These are phyloP conservation scores for Patagioenas fasciata DNA, from an alignment of 2,113 vertebrate species.

Conservation along the genomic window DNA sequence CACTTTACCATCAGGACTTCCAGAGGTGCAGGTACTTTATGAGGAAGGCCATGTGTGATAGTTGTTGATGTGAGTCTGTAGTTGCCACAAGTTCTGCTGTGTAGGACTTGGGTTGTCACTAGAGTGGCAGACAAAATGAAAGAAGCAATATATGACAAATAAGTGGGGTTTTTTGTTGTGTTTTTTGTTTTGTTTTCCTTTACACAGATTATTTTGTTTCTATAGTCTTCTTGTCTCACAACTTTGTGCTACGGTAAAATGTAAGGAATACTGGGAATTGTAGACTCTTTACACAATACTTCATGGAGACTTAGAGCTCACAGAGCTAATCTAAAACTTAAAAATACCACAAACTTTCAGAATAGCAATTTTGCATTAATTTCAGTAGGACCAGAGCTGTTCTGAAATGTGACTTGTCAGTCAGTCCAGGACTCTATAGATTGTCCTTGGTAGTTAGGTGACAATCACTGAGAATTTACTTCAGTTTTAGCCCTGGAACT, in stretches of 20 bases:
- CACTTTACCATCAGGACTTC: neutral
- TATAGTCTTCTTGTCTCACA: neutral
- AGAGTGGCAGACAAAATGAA: neutral
- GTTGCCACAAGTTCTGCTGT: neutral
- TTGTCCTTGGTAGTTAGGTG: neutral
- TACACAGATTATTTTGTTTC: neutral
- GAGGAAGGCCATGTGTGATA: fast-evolving
- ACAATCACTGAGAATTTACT: neutral
- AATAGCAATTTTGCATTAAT: neutral
- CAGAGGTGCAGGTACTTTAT: neutral
- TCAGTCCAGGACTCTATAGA: neutral
- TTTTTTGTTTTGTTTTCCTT: neutral
- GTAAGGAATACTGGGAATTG: neutral
- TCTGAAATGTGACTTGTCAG: neutral
- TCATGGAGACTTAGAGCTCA: neutral
- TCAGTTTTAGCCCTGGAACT: neutral
- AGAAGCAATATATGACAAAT: neutral
- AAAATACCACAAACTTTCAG: neutral
- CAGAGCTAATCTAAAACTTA: neutral
- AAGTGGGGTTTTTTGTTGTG: too few relatives aligned
- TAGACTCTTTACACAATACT: neutral
- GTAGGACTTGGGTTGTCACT: neutral
- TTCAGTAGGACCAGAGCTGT: neutral
- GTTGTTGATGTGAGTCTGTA: neutral
- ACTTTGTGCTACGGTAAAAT: neutral